Base-by-base conservation (phyloP, 2,113 vertebrate species). In the Saiga tatarica region DNA sequence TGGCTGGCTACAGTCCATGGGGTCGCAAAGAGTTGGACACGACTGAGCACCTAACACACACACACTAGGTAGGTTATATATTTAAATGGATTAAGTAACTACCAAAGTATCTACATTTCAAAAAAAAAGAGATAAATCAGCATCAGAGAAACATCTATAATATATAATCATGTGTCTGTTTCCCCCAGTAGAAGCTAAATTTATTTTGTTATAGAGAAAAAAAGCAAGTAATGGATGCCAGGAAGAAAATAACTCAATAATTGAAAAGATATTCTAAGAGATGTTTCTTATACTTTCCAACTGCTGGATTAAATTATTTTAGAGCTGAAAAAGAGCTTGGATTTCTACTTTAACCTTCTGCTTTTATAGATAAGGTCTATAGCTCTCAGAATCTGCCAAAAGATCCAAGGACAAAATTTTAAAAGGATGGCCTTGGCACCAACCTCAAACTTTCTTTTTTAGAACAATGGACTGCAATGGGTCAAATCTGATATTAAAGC, bases 211-310 rank as follows among this genome's bases (percentile, higher is more conserved):
- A 74, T 36, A 25, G 87, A 82, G 15, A 53, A 64, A 76, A 84
- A 71, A 59, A 45, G 30, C 64, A 89, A 91, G 13, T 67, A 91
- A 78, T 82, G 19, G 59, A 89, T 79, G 16, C 4, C 7, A 96
- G 57, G 23, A 95, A 91, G 33, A 74, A 92, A 91, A 64, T 13
- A 95, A 95, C 36, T 95, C 81, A 95, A 62, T 79, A 33, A 90
- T 3, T 52, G 6, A 93, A 93, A 93, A 78, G 50, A 76, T 28
- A 88, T 21, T 92, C 53, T 74, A 53, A 59, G 53, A 82, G 30
- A 79, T 45, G 45, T 57, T 96, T 94, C 83, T 91, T 71, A 5
- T 36, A 28, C 36, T 84, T 86, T 95, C 30, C 86, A 23, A 67
- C 19, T 94, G 30, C 25, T 67, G 42, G 25, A 33, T 92, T 84